Conservation (phyloP, 2,113 vertebrate genomes). For the Pogona vitticeps region DNA sequence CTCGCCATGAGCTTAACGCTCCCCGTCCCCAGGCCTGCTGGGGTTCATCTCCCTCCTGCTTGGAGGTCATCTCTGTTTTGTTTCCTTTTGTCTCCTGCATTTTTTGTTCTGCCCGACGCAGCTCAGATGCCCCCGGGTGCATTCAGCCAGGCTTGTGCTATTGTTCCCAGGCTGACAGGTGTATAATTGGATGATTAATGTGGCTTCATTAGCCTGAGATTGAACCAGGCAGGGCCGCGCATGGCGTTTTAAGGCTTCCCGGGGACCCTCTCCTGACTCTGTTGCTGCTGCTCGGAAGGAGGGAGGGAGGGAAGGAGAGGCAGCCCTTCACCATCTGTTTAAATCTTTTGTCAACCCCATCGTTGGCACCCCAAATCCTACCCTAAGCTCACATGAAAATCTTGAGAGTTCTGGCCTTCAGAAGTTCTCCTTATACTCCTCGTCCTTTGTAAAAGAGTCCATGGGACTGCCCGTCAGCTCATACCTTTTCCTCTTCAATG, state of each 20-base stretch:
- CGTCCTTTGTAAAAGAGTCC: no score
- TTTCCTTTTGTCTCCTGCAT: neutral
- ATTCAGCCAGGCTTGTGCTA: neutral
- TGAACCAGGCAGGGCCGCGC: conserved; percentile 18
- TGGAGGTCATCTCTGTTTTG: neutral
- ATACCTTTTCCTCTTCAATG: no score
- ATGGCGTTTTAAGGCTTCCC: neutral
- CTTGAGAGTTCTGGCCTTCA: no score
- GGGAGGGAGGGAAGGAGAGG: no score
- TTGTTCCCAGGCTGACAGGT: conserved; percentile 27
- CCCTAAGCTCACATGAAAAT: neutral
- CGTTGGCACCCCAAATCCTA: neutral
- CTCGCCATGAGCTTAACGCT: neutral
- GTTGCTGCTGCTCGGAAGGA: no score
- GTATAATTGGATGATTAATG: conserved; percentile 44
- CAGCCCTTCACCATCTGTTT: conserved; percentile 9
- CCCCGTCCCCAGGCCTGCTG: neutral
- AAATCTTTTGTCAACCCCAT: neutral
- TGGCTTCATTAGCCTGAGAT: conserved; percentile 38
- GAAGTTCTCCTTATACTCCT: no score
- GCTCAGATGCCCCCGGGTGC: neutral
- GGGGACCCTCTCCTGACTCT: neutral
- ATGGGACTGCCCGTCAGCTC: no score
- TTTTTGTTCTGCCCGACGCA: neutral
- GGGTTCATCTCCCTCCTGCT: neutral